Evolutionary conservation across 2,888 invertebrate genomes (phyloP).

Genomic region (Mythimna lalbum): DNA sequence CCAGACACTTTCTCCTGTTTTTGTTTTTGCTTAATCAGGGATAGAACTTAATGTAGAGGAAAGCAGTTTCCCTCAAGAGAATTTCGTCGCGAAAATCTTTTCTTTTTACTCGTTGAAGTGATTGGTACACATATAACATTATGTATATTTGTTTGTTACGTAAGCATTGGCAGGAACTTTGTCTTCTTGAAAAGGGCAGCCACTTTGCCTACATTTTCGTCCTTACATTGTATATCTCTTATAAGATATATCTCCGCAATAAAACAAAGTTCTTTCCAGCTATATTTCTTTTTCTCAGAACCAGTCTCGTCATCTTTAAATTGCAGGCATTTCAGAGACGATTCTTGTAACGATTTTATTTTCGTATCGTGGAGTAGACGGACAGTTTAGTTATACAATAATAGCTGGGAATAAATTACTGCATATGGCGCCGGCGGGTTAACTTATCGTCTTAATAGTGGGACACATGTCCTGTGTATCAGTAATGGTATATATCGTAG

Average conservation of each 20-base stretch:
- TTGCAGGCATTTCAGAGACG: slow-evolving; percentile 59
- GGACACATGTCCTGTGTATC: slow-evolving; percentile 73
- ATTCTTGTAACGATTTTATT: slow-evolving; percentile 62
- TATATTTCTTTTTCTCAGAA: slow-evolving; percentile 50
- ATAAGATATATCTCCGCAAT: slow-evolving; percentile 51
- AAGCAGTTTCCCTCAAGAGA: slow-evolving; percentile 34
- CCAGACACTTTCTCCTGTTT: slow-evolving; percentile 34
- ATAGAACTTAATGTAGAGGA: slow-evolving; percentile 48
- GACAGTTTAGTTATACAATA: slow-evolving; percentile 56
- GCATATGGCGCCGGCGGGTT: slow-evolving; percentile 75
- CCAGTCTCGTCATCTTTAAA: slow-evolving; percentile 58
- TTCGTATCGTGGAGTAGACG: slow-evolving; percentile 49
- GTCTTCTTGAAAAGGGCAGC: slow-evolving; percentile 58
- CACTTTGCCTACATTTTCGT: slow-evolving; percentile 44
- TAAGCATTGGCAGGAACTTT: slow-evolving; percentile 46
- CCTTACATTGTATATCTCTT: slow-evolving; percentile 40
- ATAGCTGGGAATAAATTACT: slow-evolving; percentile 65
- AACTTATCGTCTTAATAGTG: slow-evolving; percentile 77
- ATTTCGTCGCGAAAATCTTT: slow-evolving; percentile 33
- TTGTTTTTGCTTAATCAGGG: slow-evolving; percentile 48
- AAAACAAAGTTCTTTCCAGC: slow-evolving; percentile 49
- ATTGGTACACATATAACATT: slow-evolving; percentile 30
- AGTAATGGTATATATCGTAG: slow-evolving; percentile 57
- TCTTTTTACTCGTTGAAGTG: slow-evolving; percentile 29
- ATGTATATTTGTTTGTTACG: slow-evolving; percentile 35